Evolutionary conservation across 2,888 invertebrate species (phyloP), one percentile per base, ranked within the genome.

Genomic region (Microdon myrmicae): DNA sequence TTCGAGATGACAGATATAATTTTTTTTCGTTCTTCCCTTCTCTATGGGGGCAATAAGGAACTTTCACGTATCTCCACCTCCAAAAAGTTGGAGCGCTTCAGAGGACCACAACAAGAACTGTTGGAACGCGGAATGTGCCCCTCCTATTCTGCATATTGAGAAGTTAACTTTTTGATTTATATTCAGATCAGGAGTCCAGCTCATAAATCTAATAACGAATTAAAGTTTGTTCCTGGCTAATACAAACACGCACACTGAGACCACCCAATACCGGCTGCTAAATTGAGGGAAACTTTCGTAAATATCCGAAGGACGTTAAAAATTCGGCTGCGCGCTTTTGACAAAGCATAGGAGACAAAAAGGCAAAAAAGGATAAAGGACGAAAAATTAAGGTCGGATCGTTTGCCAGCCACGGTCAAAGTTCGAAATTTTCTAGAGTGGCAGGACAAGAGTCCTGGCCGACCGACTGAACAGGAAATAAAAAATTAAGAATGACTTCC

Each of bases 341-440:
- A 61, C 55, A 20, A 39, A 53, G 45, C 43, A 23, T 9, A 22
- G 45, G 51, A 44, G 34, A 28, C 26, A 43, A 45, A 17, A 31
- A 34, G 31, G 23, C 2, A 12, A 37, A 5, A 12, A 25, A 41
- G 29, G 20, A 44, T 49, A 19, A 64, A 64, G 56, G 41, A 51
- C 55, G 56, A 64, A 64, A 64, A 58, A 64, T 58, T 58, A 53
- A 64, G 64, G 64, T 64, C 58, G 64, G 53, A 64, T 58, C 35
- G 58, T 56, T 64, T 64, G 58, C 12, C 35, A 26, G 44, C 45
- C 61, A 51, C 38, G 43, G 23, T 51, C 55, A 44, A 39, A 60
- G 60, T 60, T 60, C 54, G 54, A 37, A 60, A 60, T 43, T 29
- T 35, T 23, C 34, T 39, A 43, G 43, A 25, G 20, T 10, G 25